These are phyloP conservation scores for Oxyruncus cristatus DNA, from an alignment of 2,113 vertebrate species.

Conservation along the genomic window DNA sequence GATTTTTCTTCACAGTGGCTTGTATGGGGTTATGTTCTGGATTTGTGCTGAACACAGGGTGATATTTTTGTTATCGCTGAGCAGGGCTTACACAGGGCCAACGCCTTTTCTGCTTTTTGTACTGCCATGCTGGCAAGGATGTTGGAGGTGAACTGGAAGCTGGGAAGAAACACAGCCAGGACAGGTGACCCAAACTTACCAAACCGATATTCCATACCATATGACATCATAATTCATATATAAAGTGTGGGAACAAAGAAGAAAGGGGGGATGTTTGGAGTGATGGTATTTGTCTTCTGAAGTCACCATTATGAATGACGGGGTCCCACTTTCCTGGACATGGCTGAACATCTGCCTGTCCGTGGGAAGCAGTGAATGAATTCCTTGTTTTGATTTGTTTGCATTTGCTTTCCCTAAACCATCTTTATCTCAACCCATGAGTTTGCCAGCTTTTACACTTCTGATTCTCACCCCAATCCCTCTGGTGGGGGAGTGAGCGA, in stretches of 20 bases:
- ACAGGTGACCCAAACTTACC: neutral
- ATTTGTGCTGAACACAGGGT: neutral
- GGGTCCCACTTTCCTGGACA: accelerated
- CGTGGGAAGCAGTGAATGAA: neutral
- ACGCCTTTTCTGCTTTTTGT: neutral
- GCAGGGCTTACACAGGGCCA: accelerated
- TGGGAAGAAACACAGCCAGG: neutral
- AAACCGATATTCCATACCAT: neutral
- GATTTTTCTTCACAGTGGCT: neutral
- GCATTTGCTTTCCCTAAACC: neutral
- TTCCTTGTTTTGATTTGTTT: neutral
- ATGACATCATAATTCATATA: neutral
- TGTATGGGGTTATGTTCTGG: neutral
- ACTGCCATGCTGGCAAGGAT: accelerated
- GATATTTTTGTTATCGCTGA: neutral
- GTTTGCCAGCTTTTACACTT: neutral
- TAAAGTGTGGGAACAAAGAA: neutral
- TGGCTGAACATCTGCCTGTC: neutral
- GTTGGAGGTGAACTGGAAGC: neutral
- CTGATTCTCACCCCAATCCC: accelerated
- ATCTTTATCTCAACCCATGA: neutral
- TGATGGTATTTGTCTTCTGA: neutral
- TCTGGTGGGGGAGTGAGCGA: accelerated
- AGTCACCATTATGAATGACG: neutral
- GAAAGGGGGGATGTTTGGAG: neutral